These are phyloP conservation scores for Ptilorrhoa leucosticta DNA, from an alignment of 2,113 vertebrate genomes.

Conservation along the genomic window DNA sequence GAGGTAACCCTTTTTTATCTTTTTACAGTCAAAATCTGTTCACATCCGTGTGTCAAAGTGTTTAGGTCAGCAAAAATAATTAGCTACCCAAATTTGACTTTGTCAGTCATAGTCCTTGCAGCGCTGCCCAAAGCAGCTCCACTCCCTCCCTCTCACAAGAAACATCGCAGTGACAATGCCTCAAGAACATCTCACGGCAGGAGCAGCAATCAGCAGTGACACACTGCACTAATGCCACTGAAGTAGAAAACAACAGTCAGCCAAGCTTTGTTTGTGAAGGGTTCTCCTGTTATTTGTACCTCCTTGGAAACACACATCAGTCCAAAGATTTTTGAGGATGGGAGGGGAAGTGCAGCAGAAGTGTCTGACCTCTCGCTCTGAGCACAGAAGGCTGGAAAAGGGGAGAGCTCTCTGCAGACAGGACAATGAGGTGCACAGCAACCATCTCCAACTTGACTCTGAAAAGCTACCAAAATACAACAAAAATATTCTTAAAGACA, in stretches of 20 bases:
- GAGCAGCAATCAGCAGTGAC: neutral
- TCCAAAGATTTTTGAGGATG: neutral
- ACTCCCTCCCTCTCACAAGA: neutral
- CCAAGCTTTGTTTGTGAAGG: neutral
- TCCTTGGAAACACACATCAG: neutral
- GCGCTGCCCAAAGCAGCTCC: neutral
- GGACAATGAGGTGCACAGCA: neutral
- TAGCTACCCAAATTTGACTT: neutral
- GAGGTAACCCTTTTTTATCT: no score
- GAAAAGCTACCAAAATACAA: neutral
- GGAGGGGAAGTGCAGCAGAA: neutral
- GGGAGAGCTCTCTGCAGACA: neutral
- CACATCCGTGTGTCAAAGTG: accelerated
- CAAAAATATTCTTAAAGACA: neutral
- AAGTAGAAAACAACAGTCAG: neutral
- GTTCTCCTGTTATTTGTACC: neutral
- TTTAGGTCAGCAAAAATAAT: neutral
- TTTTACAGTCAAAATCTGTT: neutral
- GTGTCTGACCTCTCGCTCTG: neutral
- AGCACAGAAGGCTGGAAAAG: neutral
- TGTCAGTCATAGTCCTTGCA: neutral
- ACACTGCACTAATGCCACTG: neutral
- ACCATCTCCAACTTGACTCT: neutral
- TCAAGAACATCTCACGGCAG: neutral
- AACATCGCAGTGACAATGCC: neutral